Evolutionary conservation across 2,797 vertebrate species (phyloP).

Genomic region (Trachurus trachurus): DNA sequence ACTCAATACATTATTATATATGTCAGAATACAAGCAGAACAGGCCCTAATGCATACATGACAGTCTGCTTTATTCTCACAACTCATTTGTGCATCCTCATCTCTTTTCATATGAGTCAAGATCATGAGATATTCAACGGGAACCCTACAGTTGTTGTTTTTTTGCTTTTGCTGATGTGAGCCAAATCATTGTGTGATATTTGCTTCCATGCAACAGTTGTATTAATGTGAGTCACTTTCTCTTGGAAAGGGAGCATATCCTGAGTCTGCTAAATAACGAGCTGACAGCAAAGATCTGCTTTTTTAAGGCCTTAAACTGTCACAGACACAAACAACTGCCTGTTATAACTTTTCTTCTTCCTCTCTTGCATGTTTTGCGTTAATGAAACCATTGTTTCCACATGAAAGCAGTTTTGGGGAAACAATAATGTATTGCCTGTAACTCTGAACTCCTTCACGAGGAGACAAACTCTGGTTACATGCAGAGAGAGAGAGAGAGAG

Average conservation of each 20-base stretch:
- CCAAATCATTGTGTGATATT: slow-evolving; percentile 18
- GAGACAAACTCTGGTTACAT: slow-evolving; percentile 34
- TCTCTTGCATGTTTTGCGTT: not conserved
- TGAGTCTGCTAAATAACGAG: slow-evolving; percentile 38
- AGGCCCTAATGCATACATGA: not conserved
- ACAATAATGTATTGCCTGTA: slow-evolving; percentile 8
- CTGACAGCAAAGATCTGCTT: slow-evolving; percentile 17
- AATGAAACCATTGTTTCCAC: slow-evolving; percentile 36
- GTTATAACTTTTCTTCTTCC: slow-evolving; percentile 15
- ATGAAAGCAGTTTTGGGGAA: not conserved
- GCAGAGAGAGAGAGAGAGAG: not conserved
- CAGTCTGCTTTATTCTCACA: not conserved
- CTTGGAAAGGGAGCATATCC: slow-evolving; percentile 24
- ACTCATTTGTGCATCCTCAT: not conserved
- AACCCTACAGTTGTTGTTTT: not conserved
- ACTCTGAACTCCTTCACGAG: slow-evolving; percentile 17
- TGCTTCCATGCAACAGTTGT: slow-evolving; percentile 22
- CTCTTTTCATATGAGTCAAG: slow-evolving; percentile 8
- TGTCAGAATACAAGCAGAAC: slow-evolving; percentile 10
- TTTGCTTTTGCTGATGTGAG: slow-evolving; percentile 40
- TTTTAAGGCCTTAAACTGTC: slow-evolving; percentile 22
- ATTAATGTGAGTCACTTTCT: slow-evolving; percentile 49
- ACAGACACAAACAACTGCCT: not conserved
- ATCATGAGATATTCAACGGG: slow-evolving; percentile 26
- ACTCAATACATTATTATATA: not conserved